These are phyloP conservation scores for Dendrolimus kikuchii DNA, from an alignment of 1,140 invertebrate genomes.

Conservation along the genomic window DNA sequence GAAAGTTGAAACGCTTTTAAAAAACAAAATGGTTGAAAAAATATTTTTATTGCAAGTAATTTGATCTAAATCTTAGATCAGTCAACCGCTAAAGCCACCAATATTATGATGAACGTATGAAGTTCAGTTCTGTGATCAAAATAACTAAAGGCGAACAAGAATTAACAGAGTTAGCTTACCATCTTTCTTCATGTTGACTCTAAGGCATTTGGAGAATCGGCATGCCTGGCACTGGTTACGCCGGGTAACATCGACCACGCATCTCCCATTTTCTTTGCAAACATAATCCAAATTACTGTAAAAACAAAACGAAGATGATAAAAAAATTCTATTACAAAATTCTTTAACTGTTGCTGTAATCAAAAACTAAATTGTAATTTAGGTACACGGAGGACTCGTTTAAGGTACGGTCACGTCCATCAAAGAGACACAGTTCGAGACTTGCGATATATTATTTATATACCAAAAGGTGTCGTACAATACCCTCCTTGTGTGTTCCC, in stretches of 20 bases:
- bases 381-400: too few relatives aligned
- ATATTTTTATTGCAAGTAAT: too few relatives aligned
- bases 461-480: too few relatives aligned
- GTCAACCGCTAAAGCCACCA: too few relatives aligned
- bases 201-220: conserved; percentile 92
- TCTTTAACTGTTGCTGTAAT: not conserved
- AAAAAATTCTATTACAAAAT: too few relatives aligned
- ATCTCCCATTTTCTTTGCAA: conserved; percentile 92
- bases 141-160: not conserved
- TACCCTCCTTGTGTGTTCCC: too few relatives aligned
- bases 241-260: conserved; percentile 92
- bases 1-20: not conserved
- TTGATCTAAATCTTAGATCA: too few relatives aligned
- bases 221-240: conserved; percentile 97
- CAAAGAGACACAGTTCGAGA: too few relatives aligned
- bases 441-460: too few relatives aligned
- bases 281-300: conserved; percentile 91
- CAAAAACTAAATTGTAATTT: conserved; percentile 4
- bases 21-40: not conserved
- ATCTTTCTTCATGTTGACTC: conserved; percentile 96
- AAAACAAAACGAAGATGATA: conserved; percentile 11
- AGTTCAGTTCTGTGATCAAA: too few relatives aligned
- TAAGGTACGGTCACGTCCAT: too few relatives aligned
- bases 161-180: conserved; percentile 75
- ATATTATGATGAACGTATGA: too few relatives aligned